These are phyloP conservation scores for Drosophila birchii DNA, from an alignment of 2,888 invertebrate species.

Conservation along the genomic window DNA sequence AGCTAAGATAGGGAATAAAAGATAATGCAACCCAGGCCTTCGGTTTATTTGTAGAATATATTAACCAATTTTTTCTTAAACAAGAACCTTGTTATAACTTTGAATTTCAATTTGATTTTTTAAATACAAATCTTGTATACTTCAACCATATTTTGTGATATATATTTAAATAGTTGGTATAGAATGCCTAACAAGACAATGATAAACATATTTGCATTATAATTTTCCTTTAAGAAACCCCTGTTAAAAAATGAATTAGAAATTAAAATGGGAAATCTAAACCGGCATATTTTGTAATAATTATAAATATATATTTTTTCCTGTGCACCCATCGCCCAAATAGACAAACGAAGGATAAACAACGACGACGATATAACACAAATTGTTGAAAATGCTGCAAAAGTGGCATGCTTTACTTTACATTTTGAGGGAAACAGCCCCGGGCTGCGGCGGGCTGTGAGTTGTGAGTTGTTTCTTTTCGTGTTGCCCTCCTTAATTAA, in stretches of 20 bases:
- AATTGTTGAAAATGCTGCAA: conserved; percentile 71
- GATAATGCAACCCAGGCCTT: too few species aligned
- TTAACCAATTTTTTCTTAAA: accelerated
- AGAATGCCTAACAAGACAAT: neutral
- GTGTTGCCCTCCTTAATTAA: conserved; percentile 75
- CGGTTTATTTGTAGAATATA: neutral
- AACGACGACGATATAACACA: conserved; percentile 64
- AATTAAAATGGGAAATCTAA: too few species aligned
- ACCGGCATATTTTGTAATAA: too few species aligned
- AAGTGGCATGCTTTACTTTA: conserved; percentile 53
- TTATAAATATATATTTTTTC: neutral
- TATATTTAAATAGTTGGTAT: neutral
- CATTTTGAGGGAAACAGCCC: conserved; percentile 37
- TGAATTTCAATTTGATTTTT: neutral
- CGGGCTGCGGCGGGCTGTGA: conserved; percentile 10
- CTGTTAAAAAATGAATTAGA: too few species aligned
- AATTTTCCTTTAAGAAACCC: neutral
- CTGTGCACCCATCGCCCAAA: conserved; percentile 26
- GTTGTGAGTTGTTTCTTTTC: conserved; percentile 55
- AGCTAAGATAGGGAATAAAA: too few species aligned
- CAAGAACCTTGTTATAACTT: neutral
- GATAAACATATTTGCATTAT: neutral
- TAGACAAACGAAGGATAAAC: conserved; percentile 71
- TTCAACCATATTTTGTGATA: neutral
- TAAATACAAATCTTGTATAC: neutral